Conservation (phyloP, 2,113 vertebrate species). For the Callorhinus ursinus region DNA sequence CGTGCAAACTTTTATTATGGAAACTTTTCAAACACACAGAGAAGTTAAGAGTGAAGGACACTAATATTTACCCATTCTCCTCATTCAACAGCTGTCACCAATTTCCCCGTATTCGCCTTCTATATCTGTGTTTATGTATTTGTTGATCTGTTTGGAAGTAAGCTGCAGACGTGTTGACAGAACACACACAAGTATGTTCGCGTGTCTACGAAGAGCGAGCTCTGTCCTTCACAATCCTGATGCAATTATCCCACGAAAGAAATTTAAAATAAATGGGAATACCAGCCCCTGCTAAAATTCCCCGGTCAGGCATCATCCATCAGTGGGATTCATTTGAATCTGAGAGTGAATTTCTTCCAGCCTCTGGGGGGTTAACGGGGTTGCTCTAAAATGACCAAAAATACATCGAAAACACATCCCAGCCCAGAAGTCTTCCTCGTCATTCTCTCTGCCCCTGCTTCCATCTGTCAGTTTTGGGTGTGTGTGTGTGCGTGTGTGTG, state of each 20-base stretch:
- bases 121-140: fast-evolving
- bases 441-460: not conserved
- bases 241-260: not conserved
- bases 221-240: not conserved
- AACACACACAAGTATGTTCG: fast-evolving
- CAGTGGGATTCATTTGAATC: not conserved
- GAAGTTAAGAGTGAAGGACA: too few species aligned
- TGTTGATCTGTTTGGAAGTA: not conserved
- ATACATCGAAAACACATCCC: not conserved
- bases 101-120: not conserved
- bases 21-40: not conserved
- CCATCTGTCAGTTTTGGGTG: not conserved
- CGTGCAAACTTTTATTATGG: not conserved
- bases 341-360: not conserved
- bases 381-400: not conserved
- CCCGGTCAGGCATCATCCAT: fast-evolving
- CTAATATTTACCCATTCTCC: not conserved
- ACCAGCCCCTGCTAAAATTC: not conserved
- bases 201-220: not conserved
- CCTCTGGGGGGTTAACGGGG: not conserved
- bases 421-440: not conserved
- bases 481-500: not conserved
- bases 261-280: not conserved
- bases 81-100: not conserved
- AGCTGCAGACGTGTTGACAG: not conserved